Base-by-base conservation (phyloP, 2,113 vertebrate genomes). In the Zosterops pallidus region DNA sequence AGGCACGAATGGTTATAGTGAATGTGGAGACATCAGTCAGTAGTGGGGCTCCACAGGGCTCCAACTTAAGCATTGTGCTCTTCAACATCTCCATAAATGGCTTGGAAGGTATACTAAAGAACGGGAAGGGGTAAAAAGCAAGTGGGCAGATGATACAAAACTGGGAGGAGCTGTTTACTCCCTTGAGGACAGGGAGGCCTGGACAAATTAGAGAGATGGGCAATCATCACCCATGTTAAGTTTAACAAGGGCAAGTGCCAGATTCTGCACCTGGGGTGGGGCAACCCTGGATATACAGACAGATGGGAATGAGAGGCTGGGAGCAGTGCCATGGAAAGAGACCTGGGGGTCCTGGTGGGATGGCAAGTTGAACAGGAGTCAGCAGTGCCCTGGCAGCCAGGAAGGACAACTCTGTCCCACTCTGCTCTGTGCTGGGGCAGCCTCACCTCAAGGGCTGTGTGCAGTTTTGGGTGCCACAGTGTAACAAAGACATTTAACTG, bases 301-400 rank as follows among this genome's bases (percentile, higher is more conserved):
- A 39, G 17, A 39, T 22, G 8, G 28, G 28, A 68, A 20, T 17
- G 42, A 49, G 33, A 37, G 4, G n/a, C n/a, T 33, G n/a, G 17
- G 14, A 63, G 57, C 29, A 67, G n/a, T 11, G 31, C 39, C 11
- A 11, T 20, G 9, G 33, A 67, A 68, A 81, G 63, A 6, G n/a
- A 57, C n/a, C 18, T 59, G 53, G 11, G 6, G 3, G 11, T 57
- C 23, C 4, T 41, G 53, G 35, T 17, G 2, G 0, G 0, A 9
- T 26, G 18, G n/a, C 11, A 57, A 68, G 18, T 3, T 33, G 35
- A 49, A 57, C 23, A 7, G 4, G 18, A 22, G 5, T 3, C 8
- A 39, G 42, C n/a, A 80, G n/a, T 11, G 42, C 23, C 29, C 14
- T 57, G 64, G 78, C 64, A 81, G 42, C 18, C 52, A 39, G 22